Percentiles rank a stretch among this genome's conserved stretches.
Evolutionary conservation across 1,140 invertebrate genomes (phyloP).

Genomic region (Philaenus spumarius): DNA sequence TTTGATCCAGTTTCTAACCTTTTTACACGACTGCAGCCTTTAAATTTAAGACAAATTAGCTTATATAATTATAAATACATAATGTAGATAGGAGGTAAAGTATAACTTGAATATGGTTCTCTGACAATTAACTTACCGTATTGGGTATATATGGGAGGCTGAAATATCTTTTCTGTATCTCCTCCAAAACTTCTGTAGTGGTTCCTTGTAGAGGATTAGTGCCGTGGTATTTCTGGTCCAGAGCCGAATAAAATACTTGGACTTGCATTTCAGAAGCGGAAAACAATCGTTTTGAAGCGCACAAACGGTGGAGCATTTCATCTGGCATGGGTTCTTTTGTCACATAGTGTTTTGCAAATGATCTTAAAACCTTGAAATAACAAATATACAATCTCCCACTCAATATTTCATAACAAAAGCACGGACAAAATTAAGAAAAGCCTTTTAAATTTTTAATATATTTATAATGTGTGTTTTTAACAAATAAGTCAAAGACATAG

Average conservation of each 20-base stretch:
- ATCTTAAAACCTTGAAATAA: constrained; percentile 76
- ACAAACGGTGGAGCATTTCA: constrained; percentile 66
- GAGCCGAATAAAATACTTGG: constrained; percentile 81
- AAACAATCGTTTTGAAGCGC: constrained; percentile 78
- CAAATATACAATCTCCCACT: too few species aligned
- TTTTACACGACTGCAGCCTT: too few species aligned
- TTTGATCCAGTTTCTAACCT: too few species aligned
- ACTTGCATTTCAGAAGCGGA: constrained; percentile 85
- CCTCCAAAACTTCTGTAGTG: constrained; percentile 73
- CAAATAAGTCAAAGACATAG: too few species aligned
- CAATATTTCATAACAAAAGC: constrained; percentile 2
- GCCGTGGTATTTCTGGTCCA: constrained; percentile 88
- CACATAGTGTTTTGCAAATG: constrained; percentile 87
- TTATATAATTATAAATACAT: too few species aligned
- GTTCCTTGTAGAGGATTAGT: constrained; percentile 43
- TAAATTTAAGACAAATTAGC: constrained; percentile 8
- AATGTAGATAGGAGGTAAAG: too few species aligned
- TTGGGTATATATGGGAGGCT: constrained; percentile 78
- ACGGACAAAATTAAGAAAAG: too few species aligned
- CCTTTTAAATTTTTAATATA: too few species aligned
- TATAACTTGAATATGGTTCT: neutral
- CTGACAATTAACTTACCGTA: constrained; percentile 54
- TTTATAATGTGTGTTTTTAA: too few species aligned
- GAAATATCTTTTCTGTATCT: constrained; percentile 79
- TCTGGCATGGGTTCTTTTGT: constrained; percentile 79